Evolutionary conservation across 2,113 vertebrate species (phyloP).

Genomic region (Gavia stellata): DNA sequence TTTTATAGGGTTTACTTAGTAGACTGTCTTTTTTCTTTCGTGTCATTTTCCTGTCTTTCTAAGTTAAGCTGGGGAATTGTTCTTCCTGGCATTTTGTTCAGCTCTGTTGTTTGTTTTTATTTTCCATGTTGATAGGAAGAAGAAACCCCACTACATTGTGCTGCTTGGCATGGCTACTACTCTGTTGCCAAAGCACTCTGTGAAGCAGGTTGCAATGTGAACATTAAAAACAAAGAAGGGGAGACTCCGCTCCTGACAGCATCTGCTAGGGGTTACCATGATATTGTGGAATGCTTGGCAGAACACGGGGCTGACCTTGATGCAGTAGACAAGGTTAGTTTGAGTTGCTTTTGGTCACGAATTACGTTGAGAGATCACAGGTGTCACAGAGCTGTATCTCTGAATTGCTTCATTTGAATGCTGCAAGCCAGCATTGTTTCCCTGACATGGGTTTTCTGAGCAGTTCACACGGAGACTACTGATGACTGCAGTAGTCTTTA

Average conservation of each 20-base stretch:
- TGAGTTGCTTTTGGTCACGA: background rate
- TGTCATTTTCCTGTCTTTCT: background rate
- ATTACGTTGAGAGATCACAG: background rate
- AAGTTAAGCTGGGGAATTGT: background rate
- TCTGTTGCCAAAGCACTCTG: constrained; percentile 87
- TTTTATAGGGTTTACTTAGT: background rate
- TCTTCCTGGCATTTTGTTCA: background rate
- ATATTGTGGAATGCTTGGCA: constrained; percentile 92
- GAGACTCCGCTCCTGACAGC: constrained; percentile 92
- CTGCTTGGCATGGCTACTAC: constrained; percentile 95
- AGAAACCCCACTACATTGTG: constrained; percentile 94
- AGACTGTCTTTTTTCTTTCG: background rate
- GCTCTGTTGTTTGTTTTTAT: background rate
- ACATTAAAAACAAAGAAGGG: constrained; percentile 89
- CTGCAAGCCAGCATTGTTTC: background rate
- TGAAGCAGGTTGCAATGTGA: constrained; percentile 82
- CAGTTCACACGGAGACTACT: background rate
- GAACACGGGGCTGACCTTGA: constrained; percentile 85
- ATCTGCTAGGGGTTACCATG: constrained; percentile 90
- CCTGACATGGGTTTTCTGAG: background rate
- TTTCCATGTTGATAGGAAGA: constrained; percentile 79
- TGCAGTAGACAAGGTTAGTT: constrained; percentile 87
- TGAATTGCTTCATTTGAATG: background rate
- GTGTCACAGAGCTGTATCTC: background rate
- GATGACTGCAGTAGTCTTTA: background rate